Conservation (phyloP, 1,140 invertebrate species). For the Trigoniulus corallinus region DNA sequence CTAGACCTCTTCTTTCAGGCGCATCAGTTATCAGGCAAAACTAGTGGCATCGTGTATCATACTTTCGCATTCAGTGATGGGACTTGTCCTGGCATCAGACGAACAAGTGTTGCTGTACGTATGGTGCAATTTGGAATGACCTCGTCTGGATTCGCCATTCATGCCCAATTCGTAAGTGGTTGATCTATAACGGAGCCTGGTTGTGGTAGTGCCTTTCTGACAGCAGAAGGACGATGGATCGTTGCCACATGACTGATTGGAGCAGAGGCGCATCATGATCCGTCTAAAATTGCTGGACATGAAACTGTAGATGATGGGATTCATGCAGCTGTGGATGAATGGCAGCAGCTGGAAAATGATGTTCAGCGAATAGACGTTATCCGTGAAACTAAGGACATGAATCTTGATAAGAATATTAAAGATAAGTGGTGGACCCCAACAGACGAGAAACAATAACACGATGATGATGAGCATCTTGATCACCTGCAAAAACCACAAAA, state of each 20-base stretch:
- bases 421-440: conserved; percentile 32
- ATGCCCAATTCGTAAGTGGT: background rate
- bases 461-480: conserved; percentile 34
- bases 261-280: conserved; percentile 20
- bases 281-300: conserved; percentile 34
- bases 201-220: background rate
- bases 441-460: conserved; percentile 31
- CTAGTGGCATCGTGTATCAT: background rate
- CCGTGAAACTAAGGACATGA: conserved; percentile 14
- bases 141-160: background rate
- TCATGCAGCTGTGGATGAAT: conserved; percentile 29
- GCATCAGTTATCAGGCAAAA: background rate
- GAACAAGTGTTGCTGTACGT: background rate
- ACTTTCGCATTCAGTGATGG: conserved; percentile 1
- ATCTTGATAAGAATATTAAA: conserved; percentile 23
- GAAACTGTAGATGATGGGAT: conserved; percentile 37
- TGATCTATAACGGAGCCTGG: background rate
- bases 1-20: too few species aligned
- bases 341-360: conserved; percentile 21
- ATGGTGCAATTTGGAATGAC: background rate
- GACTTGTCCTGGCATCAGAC: background rate
- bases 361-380: conserved; percentile 13
- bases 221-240: background rate
- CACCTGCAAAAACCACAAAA: conserved; percentile 21
- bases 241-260: background rate